Base-by-base conservation (phyloP, 1,140 invertebrate genomes). In the Dendrolimus punctatus region DNA sequence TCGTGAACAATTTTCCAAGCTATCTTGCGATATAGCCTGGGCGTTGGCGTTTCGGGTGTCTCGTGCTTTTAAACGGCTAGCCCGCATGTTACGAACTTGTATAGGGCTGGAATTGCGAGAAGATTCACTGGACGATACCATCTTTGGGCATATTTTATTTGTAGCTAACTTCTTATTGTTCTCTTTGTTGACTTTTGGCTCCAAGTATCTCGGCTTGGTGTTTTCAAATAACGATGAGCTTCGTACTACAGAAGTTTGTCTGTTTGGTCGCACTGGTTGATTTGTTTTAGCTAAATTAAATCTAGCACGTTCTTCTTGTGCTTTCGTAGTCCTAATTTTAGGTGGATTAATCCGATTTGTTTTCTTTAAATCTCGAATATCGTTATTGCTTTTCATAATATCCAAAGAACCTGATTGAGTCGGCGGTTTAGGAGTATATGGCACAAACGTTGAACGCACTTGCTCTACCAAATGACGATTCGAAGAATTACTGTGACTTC, bases 261-360 rank as follows among this genome's bases (percentile, higher is more conserved):
- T 74, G 70, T 49, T 73, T 66, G 0, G 66, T 64, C 23, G 50
- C 49, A 1, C 0, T 42, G 38, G 8, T 37, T 58, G 51, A 51
- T 52, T 67, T 2, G 58, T 71, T 52, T 82, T 82, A 0, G 53
- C 57, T 46, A 76, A 66, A 53, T 85, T 85, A 46, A 64, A 85
- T 49, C 75, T 83, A 3, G 78, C 74, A 5, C 81, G 65, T 52
- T 85, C 69, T 42, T 83, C 78, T 50, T 85, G 81, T 4, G 81
- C 81, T 57, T 76, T 81, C 0, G 80, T 85, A 4, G 76, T 83
- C 40, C 77, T 68, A 3, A 85, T 73, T 60, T 72, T 77, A 0
- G 80, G 76, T 5, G 62, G 60, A 36, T 44, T 49, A 0, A 54
- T 42, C n/a, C 65, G 59, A 5, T 51, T 41, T 4, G 55, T 41